These are phyloP conservation scores for Pandemis cinnamomeana DNA, from an alignment of 2,888 invertebrate species.

Conservation along the genomic window DNA sequence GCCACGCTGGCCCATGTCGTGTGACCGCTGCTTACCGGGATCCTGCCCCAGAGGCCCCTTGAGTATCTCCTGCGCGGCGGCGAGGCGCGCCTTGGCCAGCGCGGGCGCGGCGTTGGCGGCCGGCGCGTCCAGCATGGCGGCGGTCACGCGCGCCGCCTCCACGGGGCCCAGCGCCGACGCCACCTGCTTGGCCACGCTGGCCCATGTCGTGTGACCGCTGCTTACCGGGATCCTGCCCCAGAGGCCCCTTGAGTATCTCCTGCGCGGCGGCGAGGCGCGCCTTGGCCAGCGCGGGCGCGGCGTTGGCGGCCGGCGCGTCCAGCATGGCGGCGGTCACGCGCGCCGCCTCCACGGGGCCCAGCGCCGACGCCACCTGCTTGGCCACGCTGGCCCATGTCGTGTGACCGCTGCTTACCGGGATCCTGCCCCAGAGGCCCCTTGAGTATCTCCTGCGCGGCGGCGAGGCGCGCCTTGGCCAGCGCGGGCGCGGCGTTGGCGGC, in stretches of 20 bases:
- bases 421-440: slow-evolving; percentile 73
- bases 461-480: slow-evolving; percentile 91
- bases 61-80: slow-evolving; percentile 90
- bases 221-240: slow-evolving; percentile 74
- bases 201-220: slow-evolving; percentile 92
- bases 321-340: slow-evolving; percentile 91
- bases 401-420: slow-evolving; percentile 73
- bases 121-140: slow-evolving; percentile 91
- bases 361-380: slow-evolving; percentile 90
- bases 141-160: slow-evolving; percentile 91
- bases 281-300: slow-evolving; percentile 88
- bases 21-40: slow-evolving; percentile 73
- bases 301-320: slow-evolving; percentile 88
- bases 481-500: slow-evolving; percentile 87
- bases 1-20: slow-evolving; percentile 93
- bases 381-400: slow-evolving; percentile 93
- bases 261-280: slow-evolving; percentile 93
- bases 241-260: slow-evolving; percentile 84
- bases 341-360: slow-evolving; percentile 91
- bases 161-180: slow-evolving; percentile 88
- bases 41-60: slow-evolving; percentile 73
- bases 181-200: slow-evolving; percentile 93
- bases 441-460: slow-evolving; percentile 90
- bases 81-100: slow-evolving; percentile 91
- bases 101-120: slow-evolving; percentile 87